Conservation (phyloP, 2,888 invertebrate species). For the Torymus aiolomorphi region DNA sequence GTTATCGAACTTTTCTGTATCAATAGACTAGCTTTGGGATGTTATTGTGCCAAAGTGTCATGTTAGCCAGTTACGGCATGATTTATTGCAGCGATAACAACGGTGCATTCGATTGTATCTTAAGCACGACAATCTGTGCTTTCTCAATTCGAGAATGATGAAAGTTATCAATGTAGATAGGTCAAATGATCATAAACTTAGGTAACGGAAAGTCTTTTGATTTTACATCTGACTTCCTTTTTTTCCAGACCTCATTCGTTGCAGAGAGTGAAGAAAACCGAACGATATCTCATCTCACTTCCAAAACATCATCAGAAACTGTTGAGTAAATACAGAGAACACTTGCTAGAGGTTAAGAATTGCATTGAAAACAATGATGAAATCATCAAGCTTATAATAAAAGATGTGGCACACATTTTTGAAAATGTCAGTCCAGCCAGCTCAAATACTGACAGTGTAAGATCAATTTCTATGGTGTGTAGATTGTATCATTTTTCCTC, state of each 20-base stretch:
- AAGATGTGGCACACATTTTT: conserved; percentile 89
- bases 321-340: conserved; percentile 85
- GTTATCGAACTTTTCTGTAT: conserved; percentile 39
- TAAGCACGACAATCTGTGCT: conserved; percentile 11
- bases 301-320: conserved; percentile 86
- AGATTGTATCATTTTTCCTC: conserved; percentile 59
- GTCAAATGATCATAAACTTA: conserved; percentile 22
- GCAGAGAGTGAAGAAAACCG: conserved; percentile 85
- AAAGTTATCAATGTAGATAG: conserved; percentile 30
- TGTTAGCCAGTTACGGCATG: background rate
- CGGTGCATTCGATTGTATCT: conserved; percentile 19
- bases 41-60: conserved; percentile 25
- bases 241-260: conserved; percentile 84
- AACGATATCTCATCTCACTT: conserved; percentile 84
- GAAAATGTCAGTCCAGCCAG: conserved; percentile 81
- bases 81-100: conserved; percentile 38
- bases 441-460: conserved; percentile 71
- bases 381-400: conserved; percentile 83
- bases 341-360: conserved; percentile 84
- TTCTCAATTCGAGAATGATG: background rate
- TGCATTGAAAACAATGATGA: conserved; percentile 87
- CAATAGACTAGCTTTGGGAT: conserved; percentile 35
- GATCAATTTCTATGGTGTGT: conserved; percentile 64
- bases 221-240: conserved; percentile 13
- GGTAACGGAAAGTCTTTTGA: conserved; percentile 2